These are phyloP conservation scores for Orchesella cincta DNA, from an alignment of 1,140 invertebrate genomes.

Conservation along the genomic window DNA sequence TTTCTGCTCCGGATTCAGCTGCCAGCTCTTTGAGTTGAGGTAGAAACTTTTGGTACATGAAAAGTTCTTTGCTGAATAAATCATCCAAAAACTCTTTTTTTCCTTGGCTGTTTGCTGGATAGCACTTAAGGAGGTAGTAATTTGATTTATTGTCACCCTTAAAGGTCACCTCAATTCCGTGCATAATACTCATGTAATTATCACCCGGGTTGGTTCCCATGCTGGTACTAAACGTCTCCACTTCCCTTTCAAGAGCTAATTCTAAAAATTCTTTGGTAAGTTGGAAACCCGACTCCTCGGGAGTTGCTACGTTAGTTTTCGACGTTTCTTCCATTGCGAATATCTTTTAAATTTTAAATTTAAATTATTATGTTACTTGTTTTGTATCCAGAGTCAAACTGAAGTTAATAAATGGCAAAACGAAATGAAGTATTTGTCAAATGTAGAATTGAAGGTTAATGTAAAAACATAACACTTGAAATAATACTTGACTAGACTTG, in stretches of 20 bases:
- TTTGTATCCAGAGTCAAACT: too few relatives aligned
- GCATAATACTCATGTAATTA: conserved; percentile 59
- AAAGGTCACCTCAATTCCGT: conserved; percentile 51
- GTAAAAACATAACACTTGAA: too few relatives aligned
- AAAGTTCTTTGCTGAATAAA: conserved; percentile 42
- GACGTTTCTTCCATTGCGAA: neutral
- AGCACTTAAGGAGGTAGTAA: conserved; percentile 37
- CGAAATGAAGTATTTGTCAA: too few relatives aligned
- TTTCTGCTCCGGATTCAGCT: neutral
- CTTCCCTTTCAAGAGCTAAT: conserved; percentile 30
- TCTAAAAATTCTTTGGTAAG: conserved; percentile 43
- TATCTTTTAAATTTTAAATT: neutral
- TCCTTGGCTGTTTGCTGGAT: conserved; percentile 35
- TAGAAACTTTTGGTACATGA: conserved; percentile 33
- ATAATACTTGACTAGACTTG: too few relatives aligned
- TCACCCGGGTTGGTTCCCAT: conserved; percentile 58
- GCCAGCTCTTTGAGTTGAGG: conserved; percentile 28
- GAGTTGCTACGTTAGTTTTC: neutral
- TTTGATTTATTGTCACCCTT: neutral
- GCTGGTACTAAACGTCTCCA: conserved; percentile 53
- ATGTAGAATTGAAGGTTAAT: too few relatives aligned
- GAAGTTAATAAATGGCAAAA: too few relatives aligned
- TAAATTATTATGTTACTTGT: too few relatives aligned
- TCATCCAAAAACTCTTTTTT: conserved; percentile 38
- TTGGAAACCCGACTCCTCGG: neutral